Base-by-base conservation (phyloP, 2,113 vertebrate genomes). In the Elanus axillaris region DNA sequence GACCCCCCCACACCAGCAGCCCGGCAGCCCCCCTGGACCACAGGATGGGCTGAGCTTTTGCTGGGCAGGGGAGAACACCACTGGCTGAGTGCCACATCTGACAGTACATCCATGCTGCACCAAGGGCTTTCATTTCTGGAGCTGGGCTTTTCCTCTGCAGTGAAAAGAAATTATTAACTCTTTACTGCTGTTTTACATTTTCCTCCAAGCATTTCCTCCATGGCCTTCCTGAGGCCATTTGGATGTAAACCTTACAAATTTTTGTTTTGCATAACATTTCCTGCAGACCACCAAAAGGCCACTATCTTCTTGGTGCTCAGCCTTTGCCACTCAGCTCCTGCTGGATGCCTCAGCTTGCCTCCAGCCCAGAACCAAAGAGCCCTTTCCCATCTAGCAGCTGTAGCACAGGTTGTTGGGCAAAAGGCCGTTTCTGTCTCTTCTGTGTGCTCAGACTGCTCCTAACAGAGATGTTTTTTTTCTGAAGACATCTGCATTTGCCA, bases 1-100 rank as follows among this genome's bases (percentile, higher is more conserved):
- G 26, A 22, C 1, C 1, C 10, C 10, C 12, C 48, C 0, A 0
- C 4, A 2, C 5, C 19, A 48, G 62, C 10, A 8, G 1, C 55
- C 18, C 6, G 1, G 7, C 34, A 50, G 38, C 2, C 2, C 12
- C 27, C 21, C 6, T 0, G 0, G 60, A 36, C 3, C 3, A 4
- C 29, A 26, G 42, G 29, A 18, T 11, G 26, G 42, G 59, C 50
- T 66, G 25, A 71, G 31, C 6, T 69, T 53, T 66, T 2, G 0
- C 64, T 78, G 69, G 6, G 27, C 16, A n/a, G 8, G 20, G 32
- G 20, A 68, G 18, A 16, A 23, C 26, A 22, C 10, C 22, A 5
- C 14, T 2, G 2, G 3, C 22, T 18, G 4, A 8, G 17, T 53
- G 32, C 29, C 3, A 1, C 40, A 34, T 52, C 67, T 1, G 2